These are phyloP conservation scores for Caenorhabditis latens DNA, from an alignment of 1,140 invertebrate genomes.

Conservation along the genomic window DNA sequence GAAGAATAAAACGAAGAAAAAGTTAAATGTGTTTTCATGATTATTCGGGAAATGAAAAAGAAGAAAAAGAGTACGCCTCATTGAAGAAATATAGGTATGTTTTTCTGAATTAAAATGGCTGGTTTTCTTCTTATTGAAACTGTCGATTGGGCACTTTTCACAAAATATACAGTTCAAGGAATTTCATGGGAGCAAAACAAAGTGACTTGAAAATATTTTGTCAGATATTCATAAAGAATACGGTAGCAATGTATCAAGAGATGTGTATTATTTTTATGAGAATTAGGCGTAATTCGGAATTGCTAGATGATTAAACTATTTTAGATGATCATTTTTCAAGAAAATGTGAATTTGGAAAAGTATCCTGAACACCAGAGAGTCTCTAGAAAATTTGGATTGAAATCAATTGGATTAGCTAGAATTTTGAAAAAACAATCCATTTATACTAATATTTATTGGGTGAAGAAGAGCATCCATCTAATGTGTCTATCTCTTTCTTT, in stretches of 20 bases:
- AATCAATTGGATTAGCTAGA: not conserved
- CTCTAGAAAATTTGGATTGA: no score
- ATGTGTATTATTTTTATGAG: no score
- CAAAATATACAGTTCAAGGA: no score
- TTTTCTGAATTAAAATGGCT: not conserved
- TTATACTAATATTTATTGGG: slow-evolving; percentile 29
- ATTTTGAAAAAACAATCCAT: not conserved
- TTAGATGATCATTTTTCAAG: no score
- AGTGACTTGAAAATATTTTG: no score
- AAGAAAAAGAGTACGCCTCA: slow-evolving; percentile 17
- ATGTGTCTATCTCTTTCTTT: not conserved
- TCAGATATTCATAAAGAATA: no score
- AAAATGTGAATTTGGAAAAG: no score
- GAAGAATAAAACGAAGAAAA: not conserved
- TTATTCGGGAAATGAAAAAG: not conserved
- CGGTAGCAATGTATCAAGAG: no score
- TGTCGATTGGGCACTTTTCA: not conserved
- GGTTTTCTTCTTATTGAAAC: slow-evolving; percentile 34
- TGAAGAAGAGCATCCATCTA: slow-evolving; percentile 22
- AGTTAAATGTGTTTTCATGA: slow-evolving; percentile 52
- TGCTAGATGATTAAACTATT: no score
- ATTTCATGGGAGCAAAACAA: no score
- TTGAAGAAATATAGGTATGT: slow-evolving; percentile 34
- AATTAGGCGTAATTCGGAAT: no score
- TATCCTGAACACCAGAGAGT: no score